Evolutionary conservation across 1,140 invertebrate genomes (phyloP).

Genomic region (Drosophila sulfurigaster): DNA sequence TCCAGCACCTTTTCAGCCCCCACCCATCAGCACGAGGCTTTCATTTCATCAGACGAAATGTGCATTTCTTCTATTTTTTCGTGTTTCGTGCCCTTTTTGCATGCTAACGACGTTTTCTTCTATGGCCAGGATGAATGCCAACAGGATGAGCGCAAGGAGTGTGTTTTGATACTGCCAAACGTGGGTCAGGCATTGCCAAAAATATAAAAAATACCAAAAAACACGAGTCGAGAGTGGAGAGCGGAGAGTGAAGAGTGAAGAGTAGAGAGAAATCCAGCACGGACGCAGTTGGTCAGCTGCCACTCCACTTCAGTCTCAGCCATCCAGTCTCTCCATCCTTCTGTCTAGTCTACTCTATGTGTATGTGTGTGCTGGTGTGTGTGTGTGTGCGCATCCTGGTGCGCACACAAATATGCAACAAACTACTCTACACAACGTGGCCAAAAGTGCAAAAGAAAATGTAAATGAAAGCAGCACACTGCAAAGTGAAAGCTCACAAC

Average conservation of each 20-base stretch:
- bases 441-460: conserved; percentile 78
- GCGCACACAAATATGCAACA: conserved; percentile 74
- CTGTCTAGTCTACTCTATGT: background rate
- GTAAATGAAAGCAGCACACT: conserved; percentile 72
- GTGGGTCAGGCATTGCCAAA: conserved; percentile 68
- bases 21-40: conserved; percentile 62
- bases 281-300: conserved; percentile 77
- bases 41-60: conserved; percentile 79
- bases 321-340: background rate
- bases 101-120: conserved; percentile 45
- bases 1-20: too few species aligned
- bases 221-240: too few species aligned
- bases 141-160: background rate
- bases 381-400: conserved; percentile 33
- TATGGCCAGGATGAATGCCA: conserved; percentile 46
- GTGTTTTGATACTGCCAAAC: background rate
- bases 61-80: conserved; percentile 43
- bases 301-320: conserved; percentile 27
- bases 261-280: conserved; percentile 42
- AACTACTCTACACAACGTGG: conserved; percentile 36
- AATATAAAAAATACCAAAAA: conserved; percentile 5
- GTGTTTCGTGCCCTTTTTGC: conserved; percentile 54
- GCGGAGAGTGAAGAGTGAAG: too few species aligned
- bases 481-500: conserved; percentile 42
- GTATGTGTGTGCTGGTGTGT: conserved; percentile 18